These are phyloP conservation scores for Corydoras sp. DNA, from an alignment of 2,113 vertebrate genomes.

Conservation along the genomic window DNA sequence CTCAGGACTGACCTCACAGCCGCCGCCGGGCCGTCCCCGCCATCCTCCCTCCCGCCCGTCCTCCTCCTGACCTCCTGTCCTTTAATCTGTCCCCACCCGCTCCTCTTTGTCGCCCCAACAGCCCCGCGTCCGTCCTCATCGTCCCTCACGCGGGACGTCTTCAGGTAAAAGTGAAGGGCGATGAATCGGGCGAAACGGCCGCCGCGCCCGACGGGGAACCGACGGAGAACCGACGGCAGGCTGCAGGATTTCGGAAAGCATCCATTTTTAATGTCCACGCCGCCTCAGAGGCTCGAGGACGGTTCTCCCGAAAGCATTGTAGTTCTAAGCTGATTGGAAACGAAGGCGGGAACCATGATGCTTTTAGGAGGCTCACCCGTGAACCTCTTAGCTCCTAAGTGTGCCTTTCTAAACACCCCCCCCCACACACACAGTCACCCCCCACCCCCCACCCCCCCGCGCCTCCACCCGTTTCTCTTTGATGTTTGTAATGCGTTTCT, in stretches of 20 bases:
- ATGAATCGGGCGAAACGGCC: too few relatives aligned
- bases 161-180: too few relatives aligned
- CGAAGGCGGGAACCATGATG: not conserved
- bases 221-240: not conserved
- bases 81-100: slow-evolving; percentile 3
- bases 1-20: too few relatives aligned
- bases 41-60: slow-evolving; percentile 18
- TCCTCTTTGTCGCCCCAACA: not conserved
- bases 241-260: slow-evolving; percentile 11
- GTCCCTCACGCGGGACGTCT: too few relatives aligned
- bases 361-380: slow-evolving; percentile 6
- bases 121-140: not conserved
- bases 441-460: too few relatives aligned
- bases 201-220: too few relatives aligned
- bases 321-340: too few relatives aligned
- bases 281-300: not conserved
- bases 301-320: not conserved
- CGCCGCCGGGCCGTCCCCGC: slow-evolving; percentile 1
- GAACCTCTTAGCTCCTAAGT: slow-evolving; percentile 7
- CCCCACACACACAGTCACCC: too few relatives aligned
- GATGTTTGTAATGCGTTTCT: not conserved
- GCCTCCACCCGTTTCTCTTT: not conserved
- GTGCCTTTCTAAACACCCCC: slow-evolving; percentile 11
- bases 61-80: slow-evolving; percentile 36
- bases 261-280: too few relatives aligned